Evolutionary conservation across 2,797 vertebrate genomes (phyloP).

Genomic region (Chromis chromis): DNA sequence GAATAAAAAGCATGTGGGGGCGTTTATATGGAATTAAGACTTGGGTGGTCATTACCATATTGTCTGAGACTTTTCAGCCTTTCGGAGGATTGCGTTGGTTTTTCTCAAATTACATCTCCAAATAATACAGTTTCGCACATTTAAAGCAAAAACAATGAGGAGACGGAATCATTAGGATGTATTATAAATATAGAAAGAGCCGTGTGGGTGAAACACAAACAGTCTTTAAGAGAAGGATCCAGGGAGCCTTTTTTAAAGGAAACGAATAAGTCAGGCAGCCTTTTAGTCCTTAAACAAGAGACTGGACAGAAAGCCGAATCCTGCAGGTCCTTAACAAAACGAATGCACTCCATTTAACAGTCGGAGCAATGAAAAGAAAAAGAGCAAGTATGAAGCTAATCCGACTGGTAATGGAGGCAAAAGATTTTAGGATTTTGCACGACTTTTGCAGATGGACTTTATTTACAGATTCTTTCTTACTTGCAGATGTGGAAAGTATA

Average conservation of each 20-base stretch:
- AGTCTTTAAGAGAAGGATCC: neutral
- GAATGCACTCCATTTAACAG: slow-evolving; percentile 6
- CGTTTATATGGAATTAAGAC: slow-evolving; percentile 71
- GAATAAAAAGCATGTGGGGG: slow-evolving; percentile 70
- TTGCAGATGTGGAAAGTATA: too few species aligned
- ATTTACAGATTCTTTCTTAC: too few species aligned
- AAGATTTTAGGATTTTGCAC: too few species aligned
- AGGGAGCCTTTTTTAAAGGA: neutral
- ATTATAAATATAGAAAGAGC: neutral
- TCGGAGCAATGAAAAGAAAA: neutral
- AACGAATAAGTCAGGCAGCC: neutral
- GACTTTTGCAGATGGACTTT: too few species aligned
- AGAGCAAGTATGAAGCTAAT: slow-evolving; percentile 16
- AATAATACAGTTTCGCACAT: slow-evolving; percentile 22
- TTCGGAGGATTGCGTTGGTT: slow-evolving; percentile 40
- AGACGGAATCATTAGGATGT: neutral
- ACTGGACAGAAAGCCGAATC: neutral
- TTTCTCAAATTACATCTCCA: slow-evolving; percentile 51
- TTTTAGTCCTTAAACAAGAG: neutral
- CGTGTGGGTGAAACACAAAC: neutral
- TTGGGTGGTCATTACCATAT: slow-evolving; percentile 68
- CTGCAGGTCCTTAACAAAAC: neutral
- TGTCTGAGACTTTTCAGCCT: slow-evolving; percentile 57
- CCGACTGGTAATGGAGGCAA: too few species aligned
- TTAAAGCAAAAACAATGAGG: neutral